Percentiles rank a stretch among this genome's conserved stretches.
Evolutionary conservation across 1,140 invertebrate species (phyloP).

Genomic region (Frieseomelitta varia): DNA sequence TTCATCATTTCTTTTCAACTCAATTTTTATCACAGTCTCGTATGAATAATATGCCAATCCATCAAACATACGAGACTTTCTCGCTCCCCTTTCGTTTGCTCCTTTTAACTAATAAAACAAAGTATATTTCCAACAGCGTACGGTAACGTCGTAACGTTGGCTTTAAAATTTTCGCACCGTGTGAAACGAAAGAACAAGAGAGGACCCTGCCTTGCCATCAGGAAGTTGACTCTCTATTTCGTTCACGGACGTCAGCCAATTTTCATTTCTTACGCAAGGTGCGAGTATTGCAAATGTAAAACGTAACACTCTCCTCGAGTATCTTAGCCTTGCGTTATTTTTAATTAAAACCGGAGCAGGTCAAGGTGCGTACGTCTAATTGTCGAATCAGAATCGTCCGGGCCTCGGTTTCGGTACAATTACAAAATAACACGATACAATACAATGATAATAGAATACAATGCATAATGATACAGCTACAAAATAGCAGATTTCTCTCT

Average conservation of each 20-base stretch:
- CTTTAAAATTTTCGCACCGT: not conserved
- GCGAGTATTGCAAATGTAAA: conserved; percentile 13
- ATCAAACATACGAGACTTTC: not conserved
- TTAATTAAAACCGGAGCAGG: conserved; percentile 26
- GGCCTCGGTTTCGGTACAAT: not conserved
- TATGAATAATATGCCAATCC: not conserved
- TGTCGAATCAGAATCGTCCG: not conserved
- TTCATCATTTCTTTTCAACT: too few relatives aligned
- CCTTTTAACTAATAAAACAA: not conserved
- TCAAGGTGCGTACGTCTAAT: conserved; percentile 24
- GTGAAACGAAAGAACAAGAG: not conserved
- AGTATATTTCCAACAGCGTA: too few relatives aligned
- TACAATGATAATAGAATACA: too few relatives aligned
- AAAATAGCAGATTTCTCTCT: not conserved
- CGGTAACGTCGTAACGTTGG: not conserved
- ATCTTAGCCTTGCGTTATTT: conserved; percentile 34
- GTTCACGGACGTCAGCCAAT: not conserved
- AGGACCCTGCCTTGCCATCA: not conserved
- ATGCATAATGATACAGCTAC: rapidly evolving
- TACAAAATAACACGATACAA: too few relatives aligned
- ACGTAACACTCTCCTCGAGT: not conserved
- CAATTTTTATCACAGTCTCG: too few relatives aligned
- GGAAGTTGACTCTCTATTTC: not conserved
- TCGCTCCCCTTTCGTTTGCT: not conserved
- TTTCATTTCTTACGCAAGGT: conserved; percentile 16